phyloP scores from a whole-genome alignment of 2,797 vertebrate species.

The Scyliorhinus canicula region DNA sequence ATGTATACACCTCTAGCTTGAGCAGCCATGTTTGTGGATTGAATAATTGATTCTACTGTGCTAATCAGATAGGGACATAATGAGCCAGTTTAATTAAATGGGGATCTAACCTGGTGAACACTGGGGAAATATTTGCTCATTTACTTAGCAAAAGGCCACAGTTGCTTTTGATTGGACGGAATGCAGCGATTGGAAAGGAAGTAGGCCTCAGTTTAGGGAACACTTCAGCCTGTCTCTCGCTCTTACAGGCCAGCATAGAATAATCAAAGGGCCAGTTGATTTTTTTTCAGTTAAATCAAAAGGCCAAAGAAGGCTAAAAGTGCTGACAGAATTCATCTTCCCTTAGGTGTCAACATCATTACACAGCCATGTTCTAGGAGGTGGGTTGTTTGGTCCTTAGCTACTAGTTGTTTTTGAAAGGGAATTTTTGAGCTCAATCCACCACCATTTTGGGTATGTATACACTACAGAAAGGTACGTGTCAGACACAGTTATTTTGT shows the following conservation, averaged over 20 bases:
- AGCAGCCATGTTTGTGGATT: slow-evolving; percentile 91
- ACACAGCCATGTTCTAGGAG: slow-evolving; percentile 54
- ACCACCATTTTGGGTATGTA: slow-evolving; percentile 52
- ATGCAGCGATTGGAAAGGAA: slow-evolving; percentile 62
- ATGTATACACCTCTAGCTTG: slow-evolving; percentile 89
- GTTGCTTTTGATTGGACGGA: slow-evolving; percentile 68
- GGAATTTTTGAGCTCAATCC: slow-evolving; percentile 53
- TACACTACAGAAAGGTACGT: slow-evolving; percentile 59
- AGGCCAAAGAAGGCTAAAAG: slow-evolving; percentile 54
- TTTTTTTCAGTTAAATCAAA: slow-evolving; percentile 61
- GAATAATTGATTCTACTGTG: slow-evolving; percentile 99
- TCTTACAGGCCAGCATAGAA: slow-evolving; percentile 52
- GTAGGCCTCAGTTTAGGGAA: slow-evolving; percentile 55
- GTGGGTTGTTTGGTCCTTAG: slow-evolving; percentile 60
- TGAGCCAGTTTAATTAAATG: slow-evolving; percentile 99
- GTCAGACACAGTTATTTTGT: slow-evolving; percentile 45
- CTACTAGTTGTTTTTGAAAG: slow-evolving; percentile 57
- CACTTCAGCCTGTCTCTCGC: slow-evolving; percentile 54
- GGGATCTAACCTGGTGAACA: slow-evolving; percentile 97
- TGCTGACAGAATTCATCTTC: slow-evolving; percentile 58
- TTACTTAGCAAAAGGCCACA: slow-evolving; percentile 91
- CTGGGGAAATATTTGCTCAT: slow-evolving; percentile 99
- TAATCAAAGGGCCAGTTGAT: slow-evolving; percentile 55
- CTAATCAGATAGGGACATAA: slow-evolving; percentile 99
- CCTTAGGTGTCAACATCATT: slow-evolving; percentile 63